Percentiles rank a stretch among this genome's conserved stretches.
phyloP scores from a whole-genome alignment of 2,113 vertebrate genomes.

The Clupea harengus region DNA sequence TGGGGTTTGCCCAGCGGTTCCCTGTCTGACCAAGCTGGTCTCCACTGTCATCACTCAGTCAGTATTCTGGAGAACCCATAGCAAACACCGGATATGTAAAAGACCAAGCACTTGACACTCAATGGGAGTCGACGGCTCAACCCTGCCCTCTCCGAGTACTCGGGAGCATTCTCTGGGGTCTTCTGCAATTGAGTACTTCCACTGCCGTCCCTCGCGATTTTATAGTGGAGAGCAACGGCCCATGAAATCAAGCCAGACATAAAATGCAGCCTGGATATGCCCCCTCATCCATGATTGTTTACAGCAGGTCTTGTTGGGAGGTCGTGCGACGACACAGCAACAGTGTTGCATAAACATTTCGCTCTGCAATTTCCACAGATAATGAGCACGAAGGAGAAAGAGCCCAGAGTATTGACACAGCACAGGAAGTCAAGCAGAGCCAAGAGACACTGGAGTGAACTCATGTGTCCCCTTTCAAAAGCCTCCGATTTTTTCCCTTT shows the following conservation, averaged over 20 bases:
- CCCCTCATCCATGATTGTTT: slow-evolving; percentile 23
- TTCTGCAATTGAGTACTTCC: background rate
- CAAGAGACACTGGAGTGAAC: background rate
- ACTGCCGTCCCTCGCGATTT: slow-evolving; percentile 22
- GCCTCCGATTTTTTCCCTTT: background rate
- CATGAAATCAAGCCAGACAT: slow-evolving; percentile 21
- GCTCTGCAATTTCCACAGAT: background rate
- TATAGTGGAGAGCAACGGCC: slow-evolving; percentile 2
- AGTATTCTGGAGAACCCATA: background rate
- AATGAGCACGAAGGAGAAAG: background rate
- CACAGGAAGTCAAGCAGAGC: background rate
- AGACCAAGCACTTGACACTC: background rate
- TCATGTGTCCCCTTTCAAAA: background rate
- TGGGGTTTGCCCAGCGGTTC: background rate
- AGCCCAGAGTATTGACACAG: background rate
- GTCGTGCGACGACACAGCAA: slow-evolving; percentile 24
- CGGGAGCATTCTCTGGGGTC: background rate
- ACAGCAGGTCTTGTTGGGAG: background rate
- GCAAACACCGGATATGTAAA: background rate
- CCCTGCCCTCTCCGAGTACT: background rate
- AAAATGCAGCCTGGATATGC: background rate
- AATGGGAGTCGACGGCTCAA: background rate
- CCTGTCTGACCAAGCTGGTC: background rate
- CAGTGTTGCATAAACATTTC: slow-evolving; percentile 14
- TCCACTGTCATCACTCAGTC: background rate